Evolutionary conservation across 2,888 invertebrate genomes (phyloP).

Genomic region (Luffia ferchaultella): DNA sequence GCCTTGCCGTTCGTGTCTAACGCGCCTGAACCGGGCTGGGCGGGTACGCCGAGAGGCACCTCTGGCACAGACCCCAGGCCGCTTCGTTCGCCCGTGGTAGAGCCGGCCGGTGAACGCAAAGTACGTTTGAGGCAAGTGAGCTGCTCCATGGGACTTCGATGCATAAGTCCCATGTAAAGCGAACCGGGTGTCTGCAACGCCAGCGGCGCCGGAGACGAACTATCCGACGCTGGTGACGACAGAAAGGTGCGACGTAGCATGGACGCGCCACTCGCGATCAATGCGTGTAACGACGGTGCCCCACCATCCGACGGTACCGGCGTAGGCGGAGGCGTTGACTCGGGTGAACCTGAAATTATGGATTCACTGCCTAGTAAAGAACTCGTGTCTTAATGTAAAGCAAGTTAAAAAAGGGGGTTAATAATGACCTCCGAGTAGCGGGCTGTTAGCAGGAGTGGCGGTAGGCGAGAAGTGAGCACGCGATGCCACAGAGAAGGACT

Average conservation of each 20-base stretch:
- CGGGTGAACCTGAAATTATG: constrained; percentile 63
- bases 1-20: constrained; percentile 38
- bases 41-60: constrained; percentile 64
- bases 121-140: constrained; percentile 74
- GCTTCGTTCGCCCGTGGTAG: constrained; percentile 26
- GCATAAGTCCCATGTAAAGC: constrained; percentile 69
- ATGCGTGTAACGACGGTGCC: constrained; percentile 55
- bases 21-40: constrained; percentile 67
- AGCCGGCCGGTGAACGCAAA: constrained; percentile 45
- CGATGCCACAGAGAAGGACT: constrained; percentile 79
- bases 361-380: no score
- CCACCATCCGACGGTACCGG: constrained; percentile 76
- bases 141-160: constrained; percentile 81
- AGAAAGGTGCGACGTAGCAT: constrained; percentile 57
- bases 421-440: constrained; percentile 70
- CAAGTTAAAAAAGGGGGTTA: no score
- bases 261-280: constrained; percentile 58
- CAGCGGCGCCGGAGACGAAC: constrained; percentile 68
- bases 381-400: no score
- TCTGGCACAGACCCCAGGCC: constrained; percentile 23
- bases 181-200: constrained; percentile 68
- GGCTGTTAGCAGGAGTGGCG: constrained; percentile 89
- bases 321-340: constrained; percentile 56
- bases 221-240: constrained; percentile 64
- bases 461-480: constrained; percentile 79